Evolutionary conservation across 2,888 invertebrate species (phyloP), one percentile per base, ranked within the genome.

Genomic region (Apodemia duryi): DNA sequence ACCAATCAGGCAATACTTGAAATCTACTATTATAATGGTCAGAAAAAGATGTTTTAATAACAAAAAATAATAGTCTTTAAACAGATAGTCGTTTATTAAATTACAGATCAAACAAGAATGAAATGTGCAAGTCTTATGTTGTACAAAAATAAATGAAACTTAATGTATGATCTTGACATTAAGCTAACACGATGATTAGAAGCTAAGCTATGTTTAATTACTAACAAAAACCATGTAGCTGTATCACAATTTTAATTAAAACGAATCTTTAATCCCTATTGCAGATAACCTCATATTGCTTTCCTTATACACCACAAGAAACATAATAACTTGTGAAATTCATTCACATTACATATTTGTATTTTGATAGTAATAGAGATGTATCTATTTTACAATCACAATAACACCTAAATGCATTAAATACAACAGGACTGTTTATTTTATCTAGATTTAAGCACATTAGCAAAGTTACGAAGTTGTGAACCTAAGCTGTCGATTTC

Each of bases 361-460:
- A 79, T 83, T 77, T 80, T 79, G 72, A 75, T 74, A 72, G 72
- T 82, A 86, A 82, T 83, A 80, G 77, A 79, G 77, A 83, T 64
- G 63, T 81, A 76, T 79, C 78, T 84, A 75, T 86, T 87, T 85
- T 88, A 91, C 90, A 90, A 79, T 85, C 78, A 81, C 82, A 79
- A 72, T 84, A 81, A 83, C 77, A 83, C 80, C 89, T 90, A 91
- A 91, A 91, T 89, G 91, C 90, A 89, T 88, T 90, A 90, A 89
- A 91, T 90, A 89, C 82, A 85, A 79, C 81, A 78, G 81, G 78
- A 75, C 77, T 73, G 71, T 74, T 74, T 66, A 65, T 77, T 87
- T 88, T 90, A 92, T 84, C 92, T 91, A 84, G 88, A 90, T 75
- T 92, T 91, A 81, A 92, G 91, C 82, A 92, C 89, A 83, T 92